phyloP scores from a whole-genome alignment of 1,140 invertebrate genomes.

The Atta colombica region DNA sequence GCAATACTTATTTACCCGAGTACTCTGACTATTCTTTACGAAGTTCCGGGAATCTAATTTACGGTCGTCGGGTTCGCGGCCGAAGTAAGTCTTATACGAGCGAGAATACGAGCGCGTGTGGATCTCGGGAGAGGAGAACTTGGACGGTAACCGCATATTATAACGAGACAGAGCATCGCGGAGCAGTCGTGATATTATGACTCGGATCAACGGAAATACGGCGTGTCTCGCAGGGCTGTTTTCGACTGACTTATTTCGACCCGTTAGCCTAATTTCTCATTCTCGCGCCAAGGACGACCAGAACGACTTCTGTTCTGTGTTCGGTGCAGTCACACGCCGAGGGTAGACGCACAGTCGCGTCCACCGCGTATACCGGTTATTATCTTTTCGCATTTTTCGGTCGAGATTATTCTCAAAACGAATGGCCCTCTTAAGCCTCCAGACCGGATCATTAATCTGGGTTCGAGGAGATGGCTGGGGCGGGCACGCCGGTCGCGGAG shows the following conservation, averaged over 20 bases:
- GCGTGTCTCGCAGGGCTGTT: slow-evolving; percentile 33
- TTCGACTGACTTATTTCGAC: slow-evolving; percentile 67
- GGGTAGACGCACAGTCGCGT: slow-evolving; percentile 25
- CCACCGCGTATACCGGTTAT: slow-evolving; percentile 61
- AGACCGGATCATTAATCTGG: slow-evolving; percentile 73
- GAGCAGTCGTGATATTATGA: slow-evolving; percentile 34
- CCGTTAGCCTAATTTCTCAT: slow-evolving; percentile 76
- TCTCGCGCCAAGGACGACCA: slow-evolving; percentile 69
- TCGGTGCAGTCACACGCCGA: slow-evolving; percentile 1
- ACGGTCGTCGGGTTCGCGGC: slow-evolving; percentile 27
- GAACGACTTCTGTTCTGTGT: slow-evolving; percentile 56
- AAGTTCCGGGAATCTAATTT: slow-evolving; percentile 45
- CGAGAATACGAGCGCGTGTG: no score
- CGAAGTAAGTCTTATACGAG: slow-evolving; percentile 6
- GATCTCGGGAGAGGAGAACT: not conserved
- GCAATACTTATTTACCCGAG: not conserved
- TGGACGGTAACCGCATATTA: not conserved
- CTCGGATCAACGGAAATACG: slow-evolving; percentile 41
- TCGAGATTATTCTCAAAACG: slow-evolving; percentile 74
- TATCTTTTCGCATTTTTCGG: slow-evolving; percentile 75
- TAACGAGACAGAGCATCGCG: slow-evolving; percentile 17
- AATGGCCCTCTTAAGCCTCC: slow-evolving; percentile 71
- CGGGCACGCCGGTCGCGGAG: slow-evolving; percentile 37
- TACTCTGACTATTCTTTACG: slow-evolving; percentile 1
- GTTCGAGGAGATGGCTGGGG: slow-evolving; percentile 67